Conservation (phyloP, 2,888 invertebrate genomes). For the Leucoma salicis region DNA sequence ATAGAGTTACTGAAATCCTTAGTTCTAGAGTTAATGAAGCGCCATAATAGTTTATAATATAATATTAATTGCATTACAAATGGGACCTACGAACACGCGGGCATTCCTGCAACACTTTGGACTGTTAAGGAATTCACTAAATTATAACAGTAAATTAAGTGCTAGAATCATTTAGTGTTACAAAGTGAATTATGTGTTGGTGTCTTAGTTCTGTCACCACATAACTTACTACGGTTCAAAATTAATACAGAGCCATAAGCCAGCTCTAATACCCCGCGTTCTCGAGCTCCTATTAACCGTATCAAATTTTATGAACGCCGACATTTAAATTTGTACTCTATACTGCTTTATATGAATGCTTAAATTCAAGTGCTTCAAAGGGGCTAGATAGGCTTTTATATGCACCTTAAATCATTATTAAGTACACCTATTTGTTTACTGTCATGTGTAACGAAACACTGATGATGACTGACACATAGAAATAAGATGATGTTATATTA, state of each 20-base stretch:
- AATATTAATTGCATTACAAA: conserved; percentile 22
- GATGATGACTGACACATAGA: conserved; percentile 75
- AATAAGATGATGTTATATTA: conserved; percentile 54
- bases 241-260: conserved; percentile 82
- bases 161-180: conserved; percentile 80
- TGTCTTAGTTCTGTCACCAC: conserved; percentile 82
- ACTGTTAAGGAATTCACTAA: conserved; percentile 75
- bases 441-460: conserved; percentile 75
- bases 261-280: conserved; percentile 71
- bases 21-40: too few species aligned
- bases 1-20: too few species aligned
- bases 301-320: conserved; percentile 65
- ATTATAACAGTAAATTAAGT: conserved; percentile 81
- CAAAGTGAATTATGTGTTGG: conserved; percentile 79
- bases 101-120: conserved; percentile 43
- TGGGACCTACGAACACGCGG: conserved; percentile 30
- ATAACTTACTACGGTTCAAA: conserved; percentile 82
- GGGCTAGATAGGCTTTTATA: conserved; percentile 47
- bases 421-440: conserved; percentile 79
- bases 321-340: conserved; percentile 39
- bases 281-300: conserved; percentile 69
- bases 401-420: conserved; percentile 66
- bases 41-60: conserved; percentile 11
- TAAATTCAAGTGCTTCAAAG: conserved; percentile 14
- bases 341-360: conserved; percentile 21